Conservation (phyloP, 1,140 invertebrate species). For the Coptotermes formosanus region DNA sequence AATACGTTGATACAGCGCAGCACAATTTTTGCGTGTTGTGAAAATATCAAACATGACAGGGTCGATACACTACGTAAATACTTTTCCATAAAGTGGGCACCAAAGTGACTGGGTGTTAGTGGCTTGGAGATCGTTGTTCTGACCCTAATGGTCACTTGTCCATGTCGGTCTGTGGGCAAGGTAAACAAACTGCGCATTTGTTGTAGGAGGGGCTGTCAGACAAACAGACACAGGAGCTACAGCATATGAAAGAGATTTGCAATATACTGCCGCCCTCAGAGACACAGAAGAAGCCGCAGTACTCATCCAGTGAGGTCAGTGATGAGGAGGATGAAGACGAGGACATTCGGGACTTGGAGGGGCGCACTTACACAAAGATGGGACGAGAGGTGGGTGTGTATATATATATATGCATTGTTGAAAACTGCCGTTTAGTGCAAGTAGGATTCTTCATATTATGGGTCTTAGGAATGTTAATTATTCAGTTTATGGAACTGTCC, state of each 20-base stretch:
- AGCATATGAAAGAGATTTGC: slow-evolving; percentile 20
- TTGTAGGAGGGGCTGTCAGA: slow-evolving; percentile 43
- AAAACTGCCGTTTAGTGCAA: too few species aligned
- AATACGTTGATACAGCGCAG: too few species aligned
- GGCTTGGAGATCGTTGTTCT: background rate
- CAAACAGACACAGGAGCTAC: slow-evolving; percentile 41
- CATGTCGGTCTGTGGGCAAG: background rate
- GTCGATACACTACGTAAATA: too few species aligned
- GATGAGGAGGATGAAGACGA: slow-evolving; percentile 68
- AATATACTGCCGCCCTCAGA: slow-evolving; percentile 11
- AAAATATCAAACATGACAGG: too few species aligned
- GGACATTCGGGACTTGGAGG: slow-evolving; percentile 71
- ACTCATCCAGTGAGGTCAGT: slow-evolving; percentile 44
- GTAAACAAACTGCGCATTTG: background rate
- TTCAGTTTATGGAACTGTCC: too few species aligned
- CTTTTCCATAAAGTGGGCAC: background rate
- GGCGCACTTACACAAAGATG: slow-evolving; percentile 70
- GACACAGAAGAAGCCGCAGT: slow-evolving; percentile 24
- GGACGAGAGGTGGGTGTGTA: slow-evolving; percentile 66
- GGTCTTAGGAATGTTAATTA: too few species aligned
- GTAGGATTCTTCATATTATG: too few species aligned
- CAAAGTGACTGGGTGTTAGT: background rate
- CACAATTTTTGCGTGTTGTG: too few species aligned
- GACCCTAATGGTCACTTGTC: background rate
- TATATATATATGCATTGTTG: too few species aligned